A percentile compares a stretch with the other conserved stretches of the same genome.
These are phyloP conservation scores for Progne subis DNA, from an alignment of 2,113 vertebrate genomes.

Conservation along the genomic window DNA sequence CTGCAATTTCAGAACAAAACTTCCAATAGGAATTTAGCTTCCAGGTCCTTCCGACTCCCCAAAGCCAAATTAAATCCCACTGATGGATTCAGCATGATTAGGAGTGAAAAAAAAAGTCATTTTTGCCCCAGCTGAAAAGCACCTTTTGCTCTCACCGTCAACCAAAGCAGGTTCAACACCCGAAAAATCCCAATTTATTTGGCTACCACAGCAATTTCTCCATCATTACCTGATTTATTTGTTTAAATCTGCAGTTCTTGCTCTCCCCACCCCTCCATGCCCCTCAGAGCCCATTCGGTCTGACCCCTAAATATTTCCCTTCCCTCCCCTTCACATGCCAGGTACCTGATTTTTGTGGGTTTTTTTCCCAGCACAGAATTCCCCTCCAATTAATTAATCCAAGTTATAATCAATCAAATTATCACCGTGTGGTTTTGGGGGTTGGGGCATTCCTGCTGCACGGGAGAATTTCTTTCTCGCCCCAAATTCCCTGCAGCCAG, in stretches of 20 bases:
- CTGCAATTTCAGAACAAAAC: background rate
- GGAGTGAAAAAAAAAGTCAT: background rate
- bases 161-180: background rate
- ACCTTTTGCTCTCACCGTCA: background rate
- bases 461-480: background rate
- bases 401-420: background rate
- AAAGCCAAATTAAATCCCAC: background rate
- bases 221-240: background rate
- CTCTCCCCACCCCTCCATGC: accelerated
- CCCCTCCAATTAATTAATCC: background rate
- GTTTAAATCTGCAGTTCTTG: background rate
- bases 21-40: background rate
- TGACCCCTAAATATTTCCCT: background rate
- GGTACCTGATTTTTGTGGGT: background rate
- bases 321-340: background rate
- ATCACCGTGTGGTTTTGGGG: background rate
- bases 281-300: background rate
- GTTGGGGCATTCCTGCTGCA: background rate
- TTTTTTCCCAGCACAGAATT: background rate
- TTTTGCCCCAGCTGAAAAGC: background rate
- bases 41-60: background rate
- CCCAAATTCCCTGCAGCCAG: background rate
- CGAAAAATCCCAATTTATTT: too few species aligned
- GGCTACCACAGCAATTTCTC: background rate
- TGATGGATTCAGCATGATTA: accelerated